Conservation (phyloP, 2,888 invertebrate species). For the Eugnorisma glareosa region DNA sequence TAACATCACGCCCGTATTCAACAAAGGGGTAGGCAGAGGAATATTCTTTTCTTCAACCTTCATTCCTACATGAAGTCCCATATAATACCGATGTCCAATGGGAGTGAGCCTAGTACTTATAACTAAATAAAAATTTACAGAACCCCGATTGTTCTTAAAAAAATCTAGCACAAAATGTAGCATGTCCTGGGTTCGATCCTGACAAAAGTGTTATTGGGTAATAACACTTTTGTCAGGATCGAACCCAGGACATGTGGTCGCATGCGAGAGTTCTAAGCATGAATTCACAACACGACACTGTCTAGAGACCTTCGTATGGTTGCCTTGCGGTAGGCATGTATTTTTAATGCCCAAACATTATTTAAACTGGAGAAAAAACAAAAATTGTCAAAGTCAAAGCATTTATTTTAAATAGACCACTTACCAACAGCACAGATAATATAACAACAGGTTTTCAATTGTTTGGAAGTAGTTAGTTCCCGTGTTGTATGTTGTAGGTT, state of each 20-base stretch:
- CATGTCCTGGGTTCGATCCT: too few relatives aligned
- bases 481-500: neutral
- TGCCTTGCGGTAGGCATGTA: neutral
- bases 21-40: too few relatives aligned
- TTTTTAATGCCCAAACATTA: neutral
- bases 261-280: neutral
- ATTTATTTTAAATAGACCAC: neutral
- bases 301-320: neutral
- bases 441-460: neutral
- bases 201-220: too few relatives aligned
- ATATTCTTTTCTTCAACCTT: neutral
- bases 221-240: neutral
- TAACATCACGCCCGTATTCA: too few relatives aligned
- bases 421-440: too few relatives aligned
- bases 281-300: neutral
- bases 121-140: neutral
- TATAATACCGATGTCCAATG: neutral
- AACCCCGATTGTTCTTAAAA: neutral
- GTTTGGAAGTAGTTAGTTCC: neutral
- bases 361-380: neutral
- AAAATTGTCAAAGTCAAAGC: conserved; percentile 2
- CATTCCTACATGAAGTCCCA: too few relatives aligned
- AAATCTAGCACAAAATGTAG: neutral
- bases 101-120: too few relatives aligned
- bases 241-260: neutral